Base-by-base conservation (phyloP, 2,888 invertebrate species). In the Lysandra coridon region DNA sequence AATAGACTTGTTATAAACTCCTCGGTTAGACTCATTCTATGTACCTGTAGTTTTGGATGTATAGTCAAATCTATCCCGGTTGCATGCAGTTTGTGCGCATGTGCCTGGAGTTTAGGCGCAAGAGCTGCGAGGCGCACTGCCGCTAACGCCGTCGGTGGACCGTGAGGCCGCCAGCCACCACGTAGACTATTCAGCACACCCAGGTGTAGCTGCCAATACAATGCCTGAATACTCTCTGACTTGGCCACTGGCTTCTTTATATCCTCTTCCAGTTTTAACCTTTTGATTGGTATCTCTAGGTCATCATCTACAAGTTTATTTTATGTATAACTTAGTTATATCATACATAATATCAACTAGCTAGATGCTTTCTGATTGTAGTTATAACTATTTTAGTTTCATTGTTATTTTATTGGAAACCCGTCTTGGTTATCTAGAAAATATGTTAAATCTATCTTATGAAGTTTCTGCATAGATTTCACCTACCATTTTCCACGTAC, bases 181-280 rank as follows among this genome's bases (percentile, higher is more conserved):
- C 96, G 87, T 81, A 97, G 88, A 80, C 96, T 96, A 82, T 96
- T 96, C 78, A 97, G 86, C 14, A 97, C 92, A 0, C 96, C 96
- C 44, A 97, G 88, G 85, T 97, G 97, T 40, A 97, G 89, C 83
- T 96, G 95, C n/a, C 95, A 95, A 82, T 97, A 97, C 6, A 95
- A 84, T 80, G 95, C 95, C 0, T 87, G 80, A 80, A 92, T 91
- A 0, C 88, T 85, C n/a, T 69, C 37, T 4, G 85, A 81, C 79
- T 88, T 89, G 17, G 85, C 85, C 1, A 87, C 84, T 17, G 87
- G 86, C 82, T 89, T 91, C 17, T 88, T 83, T n/a, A 87, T 84
- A 4, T 90, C 88, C 40, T 85, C 87, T 84, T 95, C 95, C 1
- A 93, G 73, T 84, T 95, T 95, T 2, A 95, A 92, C 82, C 89